phyloP scores from a whole-genome alignment of 1,140 invertebrate genomes.

The Heliconius eleuchia region DNA sequence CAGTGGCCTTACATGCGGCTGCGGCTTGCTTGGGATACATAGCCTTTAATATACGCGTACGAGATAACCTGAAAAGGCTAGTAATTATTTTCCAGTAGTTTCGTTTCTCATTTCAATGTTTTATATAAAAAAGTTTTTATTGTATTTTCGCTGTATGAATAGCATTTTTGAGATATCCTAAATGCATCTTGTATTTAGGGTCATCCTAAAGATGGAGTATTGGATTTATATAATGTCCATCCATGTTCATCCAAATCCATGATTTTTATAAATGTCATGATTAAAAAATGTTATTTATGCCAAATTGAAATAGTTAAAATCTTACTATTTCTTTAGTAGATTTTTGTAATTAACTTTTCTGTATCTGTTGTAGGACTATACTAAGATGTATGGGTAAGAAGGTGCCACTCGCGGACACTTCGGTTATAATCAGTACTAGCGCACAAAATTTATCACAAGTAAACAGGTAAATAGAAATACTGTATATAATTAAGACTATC shows the following conservation, averaged over 20 bases:
- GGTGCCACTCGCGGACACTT: constrained; percentile 89
- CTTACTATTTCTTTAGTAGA: background rate
- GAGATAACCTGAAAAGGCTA: constrained; percentile 83
- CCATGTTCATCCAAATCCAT: no score
- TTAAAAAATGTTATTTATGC: no score
- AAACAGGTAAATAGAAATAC: constrained; percentile 71
- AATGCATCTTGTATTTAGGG: no score
- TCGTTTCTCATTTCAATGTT: background rate
- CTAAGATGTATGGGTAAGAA: constrained; percentile 92
- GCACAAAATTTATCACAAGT: constrained; percentile 86
- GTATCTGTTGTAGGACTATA: constrained; percentile 84
- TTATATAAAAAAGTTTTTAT: no score
- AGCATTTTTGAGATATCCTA: no score
- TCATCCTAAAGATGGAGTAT: background rate
- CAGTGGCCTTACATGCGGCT: constrained; percentile 87
- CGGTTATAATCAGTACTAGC: constrained; percentile 86
- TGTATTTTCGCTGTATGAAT: no score
- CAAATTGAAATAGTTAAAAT: no score
- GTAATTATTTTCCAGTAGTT: background rate
- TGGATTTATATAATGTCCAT: background rate
- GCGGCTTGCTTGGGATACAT: constrained; percentile 93
- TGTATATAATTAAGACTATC: background rate
- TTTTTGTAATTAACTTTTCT: background rate
- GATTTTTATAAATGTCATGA: no score
- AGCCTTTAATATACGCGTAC: constrained; percentile 89